Percentiles rank a stretch among this genome's conserved stretches.
These are phyloP conservation scores for Loris lydekkerianus DNA, from an alignment of 2,797 vertebrate genomes.

Conservation along the genomic window DNA sequence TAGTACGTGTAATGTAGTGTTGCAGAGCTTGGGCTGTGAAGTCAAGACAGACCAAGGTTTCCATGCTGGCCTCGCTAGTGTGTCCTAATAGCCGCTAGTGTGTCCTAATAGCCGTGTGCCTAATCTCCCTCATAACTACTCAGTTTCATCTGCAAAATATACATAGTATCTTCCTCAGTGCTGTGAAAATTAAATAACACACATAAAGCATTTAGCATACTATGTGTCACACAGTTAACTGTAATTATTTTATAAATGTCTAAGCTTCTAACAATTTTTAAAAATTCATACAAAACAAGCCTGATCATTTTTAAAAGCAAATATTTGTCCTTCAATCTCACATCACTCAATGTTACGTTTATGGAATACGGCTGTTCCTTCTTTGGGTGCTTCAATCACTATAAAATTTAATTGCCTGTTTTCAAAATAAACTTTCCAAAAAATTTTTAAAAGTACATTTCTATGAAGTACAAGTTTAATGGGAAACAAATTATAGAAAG, in stretches of 20 bases:
- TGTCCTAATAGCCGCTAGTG: not conserved
- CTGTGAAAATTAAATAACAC: not conserved
- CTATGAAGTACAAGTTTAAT: not conserved
- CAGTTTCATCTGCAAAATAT: not conserved
- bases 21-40: not conserved
- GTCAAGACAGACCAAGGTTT: not conserved
- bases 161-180: not conserved
- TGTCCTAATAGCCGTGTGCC: not conserved
- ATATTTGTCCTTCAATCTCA: not conserved
- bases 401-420: slow-evolving; percentile 28
- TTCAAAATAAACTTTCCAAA: not conserved
- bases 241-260: slow-evolving; percentile 1
- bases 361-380: not conserved
- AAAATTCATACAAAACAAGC: not conserved
- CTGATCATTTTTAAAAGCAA: not conserved
- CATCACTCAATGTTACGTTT: slow-evolving; percentile 37
- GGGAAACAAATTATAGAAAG: slow-evolving; percentile 7
- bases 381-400: not conserved
- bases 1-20: too few species aligned
- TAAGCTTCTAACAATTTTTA: not conserved
- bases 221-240: not conserved
- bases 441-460: not conserved
- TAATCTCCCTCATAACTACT: not conserved
- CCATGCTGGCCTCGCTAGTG: not conserved
- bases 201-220: not conserved